Conservation (phyloP, 2,888 invertebrate species). For the Alloplasta piceator region DNA sequence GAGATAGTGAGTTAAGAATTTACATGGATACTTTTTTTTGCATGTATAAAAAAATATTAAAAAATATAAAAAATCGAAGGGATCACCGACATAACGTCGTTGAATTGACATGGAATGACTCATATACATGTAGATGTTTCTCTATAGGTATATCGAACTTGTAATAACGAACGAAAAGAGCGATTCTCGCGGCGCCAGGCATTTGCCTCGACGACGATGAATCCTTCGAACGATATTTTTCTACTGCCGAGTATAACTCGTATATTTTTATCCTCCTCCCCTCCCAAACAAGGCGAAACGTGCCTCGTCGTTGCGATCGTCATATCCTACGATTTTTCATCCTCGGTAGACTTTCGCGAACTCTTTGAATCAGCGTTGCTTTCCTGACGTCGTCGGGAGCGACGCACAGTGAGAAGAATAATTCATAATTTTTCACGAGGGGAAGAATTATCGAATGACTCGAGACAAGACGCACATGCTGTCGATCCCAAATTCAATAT, state of each 20-base stretch:
- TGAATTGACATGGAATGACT: too few relatives aligned
- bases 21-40: too few relatives aligned
- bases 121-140: conserved; percentile 6
- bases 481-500: too few relatives aligned
- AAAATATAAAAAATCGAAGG: too few relatives aligned
- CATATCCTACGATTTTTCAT: conserved; percentile 46
- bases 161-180: conserved; percentile 36
- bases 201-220: conserved; percentile 53
- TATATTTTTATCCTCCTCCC: conserved; percentile 69
- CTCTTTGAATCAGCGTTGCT: background rate
- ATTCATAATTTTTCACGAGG: too few relatives aligned
- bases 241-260: conserved; percentile 38
- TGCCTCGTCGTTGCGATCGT: conserved; percentile 42
- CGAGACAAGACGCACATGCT: too few relatives aligned
- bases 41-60: too few relatives aligned
- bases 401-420: too few relatives aligned
- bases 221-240: conserved; percentile 51
- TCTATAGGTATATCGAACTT: conserved; percentile 3
- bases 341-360: background rate
- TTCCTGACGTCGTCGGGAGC: too few relatives aligned
- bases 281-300: conserved; percentile 43
- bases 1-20: too few relatives aligned
- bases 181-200: conserved; percentile 58
- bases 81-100: too few relatives aligned
- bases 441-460: too few relatives aligned